Percentiles rank a stretch among this genome's conserved stretches.
Evolutionary conservation across 2,113 vertebrate species (phyloP).

Genomic region (Amblyornis subalaris): DNA sequence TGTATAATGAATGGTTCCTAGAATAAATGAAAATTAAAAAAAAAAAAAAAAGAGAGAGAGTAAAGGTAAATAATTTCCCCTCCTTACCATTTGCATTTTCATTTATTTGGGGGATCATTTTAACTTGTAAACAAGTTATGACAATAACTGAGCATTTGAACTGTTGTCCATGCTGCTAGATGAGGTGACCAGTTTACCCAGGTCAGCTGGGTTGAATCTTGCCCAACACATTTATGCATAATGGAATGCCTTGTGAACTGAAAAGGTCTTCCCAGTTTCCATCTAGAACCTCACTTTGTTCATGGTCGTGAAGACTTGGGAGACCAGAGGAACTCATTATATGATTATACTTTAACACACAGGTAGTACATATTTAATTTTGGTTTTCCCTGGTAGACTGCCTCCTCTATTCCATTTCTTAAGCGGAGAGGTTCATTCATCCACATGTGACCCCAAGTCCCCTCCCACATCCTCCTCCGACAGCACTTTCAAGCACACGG

Average conservation of each 20-base stretch:
- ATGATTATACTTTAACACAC: neutral
- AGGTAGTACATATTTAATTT: neutral
- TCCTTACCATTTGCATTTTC: neutral
- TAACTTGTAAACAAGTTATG: neutral
- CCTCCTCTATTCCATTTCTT: neutral
- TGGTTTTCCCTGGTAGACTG: neutral
- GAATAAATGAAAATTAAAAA: neutral
- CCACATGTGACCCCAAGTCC: accelerated
- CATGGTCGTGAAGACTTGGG: neutral
- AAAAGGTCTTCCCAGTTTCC: neutral
- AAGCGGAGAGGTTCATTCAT: neutral
- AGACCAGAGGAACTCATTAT: neutral
- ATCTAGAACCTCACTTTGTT: neutral
- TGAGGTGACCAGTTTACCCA: neutral
- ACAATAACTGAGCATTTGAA: neutral
- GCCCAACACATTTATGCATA: neutral
- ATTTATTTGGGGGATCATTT: neutral
- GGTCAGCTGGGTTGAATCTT: neutral
- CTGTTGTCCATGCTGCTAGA: neutral
- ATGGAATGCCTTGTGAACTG: neutral
- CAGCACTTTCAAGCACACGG: neutral
- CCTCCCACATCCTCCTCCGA: neutral
- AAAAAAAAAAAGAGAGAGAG: accelerated
- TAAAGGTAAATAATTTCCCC: neutral
- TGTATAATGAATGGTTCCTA: neutral